phyloP scores from a whole-genome alignment of 2,888 invertebrate species.

The Pollenia amentaria region DNA sequence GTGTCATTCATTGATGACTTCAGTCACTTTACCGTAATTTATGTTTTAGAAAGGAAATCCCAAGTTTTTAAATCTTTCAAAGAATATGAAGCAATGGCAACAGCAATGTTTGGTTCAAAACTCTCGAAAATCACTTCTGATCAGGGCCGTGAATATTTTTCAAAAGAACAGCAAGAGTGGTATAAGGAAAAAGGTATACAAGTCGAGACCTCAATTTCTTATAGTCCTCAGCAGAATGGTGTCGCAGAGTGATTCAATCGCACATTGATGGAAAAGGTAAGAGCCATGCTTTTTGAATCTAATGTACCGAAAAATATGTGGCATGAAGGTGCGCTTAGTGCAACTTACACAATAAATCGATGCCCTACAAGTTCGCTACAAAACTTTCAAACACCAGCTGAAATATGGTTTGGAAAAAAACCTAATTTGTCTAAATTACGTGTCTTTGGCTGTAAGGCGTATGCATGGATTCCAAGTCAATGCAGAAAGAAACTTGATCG shows the following conservation, averaged over 20 bases:
- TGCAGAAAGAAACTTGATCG: too few relatives aligned
- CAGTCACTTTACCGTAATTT: too few relatives aligned
- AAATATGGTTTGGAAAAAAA: constrained; percentile 41
- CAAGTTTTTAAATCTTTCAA: constrained; percentile 46
- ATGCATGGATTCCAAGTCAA: constrained; percentile 48
- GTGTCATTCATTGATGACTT: too few relatives aligned
- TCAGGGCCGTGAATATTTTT: constrained; percentile 76
- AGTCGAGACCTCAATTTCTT: constrained; percentile 52
- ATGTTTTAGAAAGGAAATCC: too few relatives aligned
- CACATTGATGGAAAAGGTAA: too few relatives aligned
- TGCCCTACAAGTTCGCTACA: constrained; percentile 45
- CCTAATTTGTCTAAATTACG: constrained; percentile 29
- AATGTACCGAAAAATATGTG: too few relatives aligned
- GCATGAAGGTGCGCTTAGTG: too few relatives aligned
- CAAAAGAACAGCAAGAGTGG: constrained; percentile 71
- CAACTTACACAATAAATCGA: constrained; percentile 52
- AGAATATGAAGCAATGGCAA: constrained; percentile 46
- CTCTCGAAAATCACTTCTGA: constrained; percentile 59
- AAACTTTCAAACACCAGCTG: constrained; percentile 22
- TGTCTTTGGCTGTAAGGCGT: constrained; percentile 42
- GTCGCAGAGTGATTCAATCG: too few relatives aligned
- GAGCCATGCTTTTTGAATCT: too few relatives aligned
- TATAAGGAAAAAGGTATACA: constrained; percentile 76
- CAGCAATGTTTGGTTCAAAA: constrained; percentile 53
- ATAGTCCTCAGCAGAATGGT: constrained; percentile 61